These are phyloP conservation scores for Zaprionus ornatus DNA, from an alignment of 1,140 invertebrate genomes.

Conservation along the genomic window DNA sequence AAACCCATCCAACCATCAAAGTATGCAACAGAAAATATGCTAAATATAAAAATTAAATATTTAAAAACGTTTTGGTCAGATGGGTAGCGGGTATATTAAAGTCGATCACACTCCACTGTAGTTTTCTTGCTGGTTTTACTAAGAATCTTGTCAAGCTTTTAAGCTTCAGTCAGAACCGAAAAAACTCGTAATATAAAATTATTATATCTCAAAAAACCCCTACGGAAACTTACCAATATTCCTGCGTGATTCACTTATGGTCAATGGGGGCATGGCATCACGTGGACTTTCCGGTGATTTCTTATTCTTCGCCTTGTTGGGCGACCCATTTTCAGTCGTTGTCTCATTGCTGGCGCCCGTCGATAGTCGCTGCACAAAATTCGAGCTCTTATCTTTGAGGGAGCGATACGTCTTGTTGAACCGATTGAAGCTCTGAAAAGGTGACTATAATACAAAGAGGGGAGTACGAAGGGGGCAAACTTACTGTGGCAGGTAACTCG, in stretches of 20 bases:
- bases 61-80: too few relatives aligned
- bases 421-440: slow-evolving; percentile 76
- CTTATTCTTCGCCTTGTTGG: slow-evolving; percentile 53
- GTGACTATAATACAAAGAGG: slow-evolving; percentile 28
- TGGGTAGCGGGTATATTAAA: too few relatives aligned
- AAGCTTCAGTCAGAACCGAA: neutral
- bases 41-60: too few relatives aligned
- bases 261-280: slow-evolving; percentile 72
- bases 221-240: slow-evolving; percentile 63
- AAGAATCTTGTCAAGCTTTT: neutral
- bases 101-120: too few relatives aligned
- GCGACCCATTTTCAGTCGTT: slow-evolving; percentile 39
- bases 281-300: slow-evolving; percentile 58
- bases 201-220: neutral
- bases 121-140: too few relatives aligned
- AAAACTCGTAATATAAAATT: neutral
- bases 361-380: slow-evolving; percentile 67
- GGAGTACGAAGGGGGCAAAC: slow-evolving; percentile 8
- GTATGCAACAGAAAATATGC: too few relatives aligned
- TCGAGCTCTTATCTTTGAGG: slow-evolving; percentile 69
- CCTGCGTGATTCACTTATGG: slow-evolving; percentile 75
- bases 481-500: slow-evolving; percentile 84
- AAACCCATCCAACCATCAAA: too few relatives aligned
- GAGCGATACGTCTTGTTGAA: slow-evolving; percentile 82
- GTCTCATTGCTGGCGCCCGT: slow-evolving; percentile 28